A percentile compares a stretch with the other conserved stretches of the same genome.
These are phyloP conservation scores for Palythoa caribaeorum DNA, from an alignment of 92 coral and sea anemone species.

Conservation along the genomic window DNA sequence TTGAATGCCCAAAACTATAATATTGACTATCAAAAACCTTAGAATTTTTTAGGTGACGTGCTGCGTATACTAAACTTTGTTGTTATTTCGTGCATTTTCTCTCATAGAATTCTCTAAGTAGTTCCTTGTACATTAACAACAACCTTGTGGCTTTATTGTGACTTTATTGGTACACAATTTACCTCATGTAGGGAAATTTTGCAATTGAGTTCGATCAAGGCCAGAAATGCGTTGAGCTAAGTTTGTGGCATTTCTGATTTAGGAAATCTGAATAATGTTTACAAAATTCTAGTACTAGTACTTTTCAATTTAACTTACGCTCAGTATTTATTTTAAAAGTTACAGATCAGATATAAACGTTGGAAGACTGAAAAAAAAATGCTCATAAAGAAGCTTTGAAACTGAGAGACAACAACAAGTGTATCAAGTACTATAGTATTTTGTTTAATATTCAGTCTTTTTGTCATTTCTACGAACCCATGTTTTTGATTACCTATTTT, in stretches of 20 bases:
- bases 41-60: constrained; percentile 15
- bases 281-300: too few relatives aligned
- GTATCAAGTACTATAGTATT: too few relatives aligned
- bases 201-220: constrained; percentile 22
- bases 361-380: too few relatives aligned
- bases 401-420: too few relatives aligned
- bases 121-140: constrained; percentile 24
- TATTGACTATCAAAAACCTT: neutral
- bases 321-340: too few relatives aligned
- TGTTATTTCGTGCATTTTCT: neutral
- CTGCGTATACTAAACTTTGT: constrained; percentile 24
- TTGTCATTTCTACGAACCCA: too few relatives aligned
- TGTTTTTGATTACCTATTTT: too few relatives aligned
- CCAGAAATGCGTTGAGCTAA: neutral
- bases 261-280: neutral
- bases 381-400: too few relatives aligned
- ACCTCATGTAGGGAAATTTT: constrained; percentile 23
- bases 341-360: too few relatives aligned
- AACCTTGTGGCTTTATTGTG: constrained; percentile 27
- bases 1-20: neutral
- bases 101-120: constrained; percentile 35
- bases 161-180: constrained; percentile 1
- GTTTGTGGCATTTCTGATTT: neutral
- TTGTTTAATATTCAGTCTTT: too few relatives aligned
- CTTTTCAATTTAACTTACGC: too few relatives aligned